Base-by-base conservation (phyloP, 1,140 invertebrate species). In the Panagrolaimus sp. region DNA sequence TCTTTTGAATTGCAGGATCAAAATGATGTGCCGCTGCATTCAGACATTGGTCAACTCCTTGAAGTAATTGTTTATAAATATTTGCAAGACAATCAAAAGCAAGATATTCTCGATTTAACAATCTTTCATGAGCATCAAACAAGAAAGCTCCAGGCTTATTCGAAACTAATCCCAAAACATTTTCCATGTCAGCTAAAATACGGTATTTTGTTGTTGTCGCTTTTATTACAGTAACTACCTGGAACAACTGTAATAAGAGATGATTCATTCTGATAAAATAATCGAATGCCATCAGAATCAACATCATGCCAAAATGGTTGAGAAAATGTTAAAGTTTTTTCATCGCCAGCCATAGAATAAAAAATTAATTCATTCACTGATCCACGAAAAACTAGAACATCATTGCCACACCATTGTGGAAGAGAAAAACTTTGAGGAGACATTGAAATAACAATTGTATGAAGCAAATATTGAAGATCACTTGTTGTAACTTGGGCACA, bases 1-100 rank as follows among this genome's bases (percentile, higher is more conserved):
- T 47, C 26, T 73, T 72, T 26, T 73, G 72, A 17, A 68, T 21
- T 32, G 15, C 21, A 12, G 72, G 43, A 32, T 73, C 58, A 45
- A 73, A 73, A 68, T 73, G 72, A 38, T 73, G 55, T 5, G 72
- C 72, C 6, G 69, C 71, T 28, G 71, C 69, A 38, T 58, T 47
- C 21, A 73, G 32, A 65, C 72, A 73, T 65, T 73, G 65, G 17
- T 73, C 64, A 12, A 73, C 67, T 26, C 72, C 72, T 44, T 38
- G 32, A 7, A n/a, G 14, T 52, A 73, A 68, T 32, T 65, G 14
- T n/a, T 43, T 43, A 46, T n/a, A 24, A 38, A 73, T 63, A n/a
- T 32, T 12, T 0, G 26, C 28, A 48, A 73, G 12, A 45, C n/a
- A 73, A 45, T 73, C 72, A 48, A 74, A 73, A 24, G 69, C 45